Percentiles rank a stretch among this genome's conserved stretches.
These are phyloP conservation scores for Pelecanoides urinatrix DNA, from an alignment of 2,113 vertebrate genomes.

Conservation along the genomic window DNA sequence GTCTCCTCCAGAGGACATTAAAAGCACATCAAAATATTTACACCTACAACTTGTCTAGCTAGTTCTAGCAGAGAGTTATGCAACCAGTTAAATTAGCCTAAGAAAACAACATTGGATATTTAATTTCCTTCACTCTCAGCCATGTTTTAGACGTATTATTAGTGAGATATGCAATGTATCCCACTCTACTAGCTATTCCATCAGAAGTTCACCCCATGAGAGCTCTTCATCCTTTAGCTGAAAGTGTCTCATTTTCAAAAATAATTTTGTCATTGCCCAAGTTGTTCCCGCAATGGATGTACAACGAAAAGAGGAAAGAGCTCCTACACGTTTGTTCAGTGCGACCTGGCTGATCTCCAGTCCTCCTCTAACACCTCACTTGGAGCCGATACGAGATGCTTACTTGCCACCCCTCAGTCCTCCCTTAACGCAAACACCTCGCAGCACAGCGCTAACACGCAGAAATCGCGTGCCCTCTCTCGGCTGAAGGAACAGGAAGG, in stretches of 20 bases:
- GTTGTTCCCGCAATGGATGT: neutral
- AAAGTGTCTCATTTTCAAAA: neutral
- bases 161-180: neutral
- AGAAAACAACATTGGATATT: neutral
- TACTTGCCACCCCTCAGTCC: neutral
- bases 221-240: neutral
- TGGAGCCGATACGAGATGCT: fast-evolving
- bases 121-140: neutral
- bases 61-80: neutral
- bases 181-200: neutral
- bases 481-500: neutral
- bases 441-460: neutral
- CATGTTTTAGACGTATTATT: neutral
- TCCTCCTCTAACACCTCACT: neutral
- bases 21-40: neutral
- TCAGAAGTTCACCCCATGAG: neutral
- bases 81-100: neutral
- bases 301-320: neutral
- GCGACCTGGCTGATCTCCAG: neutral
- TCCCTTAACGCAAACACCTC: fast-evolving
- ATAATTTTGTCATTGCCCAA: neutral
- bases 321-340: neutral
- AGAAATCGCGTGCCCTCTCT: neutral
- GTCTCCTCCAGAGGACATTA: neutral
- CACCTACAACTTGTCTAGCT: neutral